Evolutionary conservation across 2,888 invertebrate genomes (phyloP), one percentile per base, ranked within the genome.

Genomic region (Apodemia zela): DNA sequence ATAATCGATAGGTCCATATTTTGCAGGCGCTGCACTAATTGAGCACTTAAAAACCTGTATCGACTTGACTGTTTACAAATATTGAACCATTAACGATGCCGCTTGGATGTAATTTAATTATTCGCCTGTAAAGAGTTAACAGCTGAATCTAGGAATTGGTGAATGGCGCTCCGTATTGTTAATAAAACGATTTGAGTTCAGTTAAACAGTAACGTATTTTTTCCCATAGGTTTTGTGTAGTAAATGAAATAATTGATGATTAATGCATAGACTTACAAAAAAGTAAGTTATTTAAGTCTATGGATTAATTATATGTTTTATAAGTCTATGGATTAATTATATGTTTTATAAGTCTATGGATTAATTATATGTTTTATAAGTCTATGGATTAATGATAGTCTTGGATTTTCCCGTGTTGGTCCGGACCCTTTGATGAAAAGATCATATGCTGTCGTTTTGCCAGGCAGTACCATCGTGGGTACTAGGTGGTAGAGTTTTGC

Each of bases 81-180:
- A 72, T 69, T 63, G 65, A 64, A 66, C 68, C 71, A 72, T 72
- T 69, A 73, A 68, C 67, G 62, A 68, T 66, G 68, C 67, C 65
- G 67, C 66, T 73, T 71, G 67, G 65, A 66, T 69, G 66, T 72
- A 69, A 71, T 81, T 79, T 85, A 82, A 85, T 84, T 81, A 81
- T 79, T 77, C 75, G 75, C 75, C 73, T 72, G 73, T 63, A 60
- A 61, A 74, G n/a, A 78, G 72, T 73, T 79, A 75, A 78, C 67
- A 62, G 66, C 65, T 51, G 51, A 60, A 62, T 65, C 60, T 54
- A 66, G 49, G 62, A 15, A 57, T 25, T 57, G n/a, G 25, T 29
- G 29, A 29, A 15, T 29, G 8, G n/a, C 15, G 29, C 15, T 15
- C 21, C 4, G 51, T 7, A 57, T 13, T 25, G 54, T 15, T 29